Percentiles rank a stretch among this genome's conserved stretches.
Conservation (phyloP, 2,888 invertebrate genomes). For the Seira ritae region DNA sequence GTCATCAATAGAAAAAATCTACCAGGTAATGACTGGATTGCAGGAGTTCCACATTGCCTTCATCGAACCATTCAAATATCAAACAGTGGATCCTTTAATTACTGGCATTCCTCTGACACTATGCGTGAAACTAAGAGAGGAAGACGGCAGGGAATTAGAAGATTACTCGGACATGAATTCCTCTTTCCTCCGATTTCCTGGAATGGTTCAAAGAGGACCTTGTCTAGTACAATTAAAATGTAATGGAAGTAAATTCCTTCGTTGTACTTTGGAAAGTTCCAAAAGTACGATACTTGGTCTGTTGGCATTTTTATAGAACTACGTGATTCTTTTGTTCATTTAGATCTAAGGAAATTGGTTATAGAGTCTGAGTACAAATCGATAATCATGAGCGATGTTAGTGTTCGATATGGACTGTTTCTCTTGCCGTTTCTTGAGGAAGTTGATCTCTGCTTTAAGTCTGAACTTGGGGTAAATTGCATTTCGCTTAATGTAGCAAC, state of each 20-base stretch:
- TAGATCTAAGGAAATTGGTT: constrained; percentile 20
- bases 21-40: neutral
- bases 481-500: too few relatives aligned
- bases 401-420: too few relatives aligned
- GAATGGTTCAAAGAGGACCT: neutral
- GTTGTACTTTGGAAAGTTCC: neutral
- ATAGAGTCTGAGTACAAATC: neutral
- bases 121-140: neutral
- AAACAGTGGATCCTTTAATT: constrained; percentile 25
- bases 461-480: too few relatives aligned
- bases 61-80: neutral
- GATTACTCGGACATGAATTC: too few relatives aligned
- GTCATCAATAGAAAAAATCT: constrained; percentile 16
- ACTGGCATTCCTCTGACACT: constrained; percentile 18
- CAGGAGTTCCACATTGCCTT: constrained; percentile 24
- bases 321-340: too few relatives aligned
- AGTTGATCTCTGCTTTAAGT: too few relatives aligned
- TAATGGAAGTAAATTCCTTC: neutral
- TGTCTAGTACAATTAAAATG: constrained; percentile 28
- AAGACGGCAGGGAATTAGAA: neutral
- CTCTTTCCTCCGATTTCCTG: too few relatives aligned
- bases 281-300: too few relatives aligned
- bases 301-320: too few relatives aligned
- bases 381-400: constrained; percentile 23
- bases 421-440: too few relatives aligned